Evolutionary conservation across 2,888 invertebrate species (phyloP), one percentile per base, ranked within the genome.

Genomic region (Perizoma affinitatum): DNA sequence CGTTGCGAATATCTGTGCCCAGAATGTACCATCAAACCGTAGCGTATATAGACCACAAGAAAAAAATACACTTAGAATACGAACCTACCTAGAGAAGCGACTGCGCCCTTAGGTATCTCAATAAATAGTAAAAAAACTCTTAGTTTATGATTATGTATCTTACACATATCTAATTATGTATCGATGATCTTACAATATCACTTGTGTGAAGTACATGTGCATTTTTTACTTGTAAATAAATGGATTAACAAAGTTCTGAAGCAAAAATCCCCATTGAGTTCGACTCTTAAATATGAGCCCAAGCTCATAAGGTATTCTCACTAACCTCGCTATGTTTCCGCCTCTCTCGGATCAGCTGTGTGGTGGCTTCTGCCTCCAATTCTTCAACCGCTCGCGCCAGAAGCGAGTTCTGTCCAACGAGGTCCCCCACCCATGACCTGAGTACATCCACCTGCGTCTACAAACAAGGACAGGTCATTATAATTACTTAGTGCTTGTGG

Each of bases 321-420:
- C 70, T n/a, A 42, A 90, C 91, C 86, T 91, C 91, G 1, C 75
- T 64, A 35, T 86, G 80, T 34, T 74, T 76, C 54, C 84, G 74
- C 5, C 83, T 76, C 68, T 89, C 88, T 6, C 93, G 74, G 65
- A 90, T 82, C 33, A 95, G 93, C 69, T 94, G 89, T 52, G 90
- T 83, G 22, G 93, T 93, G 50, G 95, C 94, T 71, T 95, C 95
- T 34, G 86, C 79, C 82, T 96, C 96, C 71, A 96, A 78, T 72
- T 95, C 95, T 75, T 95, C 94, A 1, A 96, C 94, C 4, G 94
- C 94, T 57, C 91, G 92, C 53, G 94, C 94, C 70, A 96, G 87
- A 86, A 95, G 91, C 47, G 93, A 86, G 83, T 96, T 96, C 86
- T 96, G 96, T 36, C 93, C 94, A 44, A 92, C 93, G 73, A 96